Base-by-base conservation (phyloP, 1,140 invertebrate species). In the Lysiphlebus fabarum region DNA sequence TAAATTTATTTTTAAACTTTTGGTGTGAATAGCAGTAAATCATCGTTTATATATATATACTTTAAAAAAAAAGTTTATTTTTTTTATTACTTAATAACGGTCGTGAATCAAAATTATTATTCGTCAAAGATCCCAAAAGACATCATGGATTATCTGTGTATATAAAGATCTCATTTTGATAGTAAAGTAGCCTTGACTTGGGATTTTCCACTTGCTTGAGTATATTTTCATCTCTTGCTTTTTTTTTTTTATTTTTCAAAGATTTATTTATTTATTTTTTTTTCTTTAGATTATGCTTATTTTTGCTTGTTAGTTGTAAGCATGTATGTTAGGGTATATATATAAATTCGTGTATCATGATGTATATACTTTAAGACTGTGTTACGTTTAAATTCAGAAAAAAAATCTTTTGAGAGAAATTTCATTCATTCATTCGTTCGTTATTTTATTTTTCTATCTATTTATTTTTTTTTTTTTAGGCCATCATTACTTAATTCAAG, bases 21-120 rank as follows among this genome's bases (percentile, higher is more conserved):
- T 14, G 10, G 8, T 4, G 11, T 7, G 34, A 12, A 33, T 37
- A 11, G 34, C 34, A 51, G 67, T 72, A 70, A 72, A 72, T 72
- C 70, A 72, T 72, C 67, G 65, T 70, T 70, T 69, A 70, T 69
- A 72, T 72, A 51, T 69, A 70, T 69, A 72, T 72, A 51, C 49
- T 51, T 49, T 71, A 67, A 26, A 26, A 26, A 26, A 26, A 26
- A 26, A 26, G 2, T 26, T 26, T 26, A 0, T 26, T 26, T 65
- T 49, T 51, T 36, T 66, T 66, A 66, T 60, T 68, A 66, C 66
- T 10, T 26, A 38, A 34, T 33, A 51, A 51, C 49, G 12, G 62
- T 70, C 70, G 70, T 70, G 70, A 72, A 72, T 72, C 70, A 69
- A 72, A 69, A 65, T 69, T 65, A 26, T 26, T 26, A 60, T 63